Evolutionary conservation across 2,797 vertebrate genomes (phyloP), one percentile per base, ranked within the genome.

Genomic region (Ammospiza maritima): DNA sequence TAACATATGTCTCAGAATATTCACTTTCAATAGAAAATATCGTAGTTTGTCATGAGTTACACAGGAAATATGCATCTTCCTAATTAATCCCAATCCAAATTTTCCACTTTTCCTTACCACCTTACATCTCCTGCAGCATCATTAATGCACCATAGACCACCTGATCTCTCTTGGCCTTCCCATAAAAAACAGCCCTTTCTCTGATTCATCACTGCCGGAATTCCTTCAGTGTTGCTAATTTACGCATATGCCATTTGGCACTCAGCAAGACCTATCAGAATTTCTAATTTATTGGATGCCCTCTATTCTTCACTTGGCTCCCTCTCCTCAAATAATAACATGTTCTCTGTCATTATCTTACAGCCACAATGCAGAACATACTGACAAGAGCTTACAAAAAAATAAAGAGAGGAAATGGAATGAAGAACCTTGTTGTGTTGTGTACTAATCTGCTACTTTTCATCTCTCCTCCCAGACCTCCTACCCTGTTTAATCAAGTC

Each of bases 291-390:
- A 71, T 87, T 92, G 64, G 56, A 96, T 77, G 78, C 30, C 69
- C 57, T 94, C 93, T 91, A 40, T 78, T 93, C 64, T 85, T 64
- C 18, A 38, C 25, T 94, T 93, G 80, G 60, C 71, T 95, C 34
- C 26, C 9, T 73, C 34, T 85, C 64, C 57, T 89, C 42, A 74
- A 58, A 90, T 57, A 90, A 86, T 64, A 81, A 18, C 19, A 14
- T 53, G 26, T 14, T 85, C 30, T 30, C 42, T 87, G 76, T 85
- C 90, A 65, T 74, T 74, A 73, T 79, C 50, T 90, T 82, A 67
- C 27, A 67, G 22, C 6, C 42, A 70, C 36, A 85, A 36, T 1
- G 3, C 13, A 62, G 20, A 82, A 64, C 19, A 58, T 65, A 57
- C 34, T 85, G 54, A 61, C 20, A 80, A 54, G 21, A 69, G 4